Evolutionary conservation across 37 sponge, comb jelly and placozoan genomes (phyloP).

Genomic region (Oopsacas minuta): DNA sequence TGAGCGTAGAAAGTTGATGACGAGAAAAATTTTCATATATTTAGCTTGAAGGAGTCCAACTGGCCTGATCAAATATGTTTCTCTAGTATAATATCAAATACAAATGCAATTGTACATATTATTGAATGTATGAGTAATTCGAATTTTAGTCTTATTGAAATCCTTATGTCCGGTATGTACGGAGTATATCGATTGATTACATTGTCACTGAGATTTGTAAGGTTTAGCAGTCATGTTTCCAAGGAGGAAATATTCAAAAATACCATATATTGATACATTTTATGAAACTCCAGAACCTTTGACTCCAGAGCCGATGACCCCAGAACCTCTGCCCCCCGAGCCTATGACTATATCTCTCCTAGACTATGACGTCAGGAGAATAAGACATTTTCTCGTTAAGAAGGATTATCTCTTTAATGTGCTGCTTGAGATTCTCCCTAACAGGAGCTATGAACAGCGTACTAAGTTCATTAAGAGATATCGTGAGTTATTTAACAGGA

Average conservation of each 20-base stretch:
- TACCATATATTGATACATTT: no score
- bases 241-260: not conserved
- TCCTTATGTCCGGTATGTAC: no score
- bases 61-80: no score
- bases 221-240: not conserved
- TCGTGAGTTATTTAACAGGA: not conserved
- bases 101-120: no score
- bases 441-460: not conserved
- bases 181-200: no score
- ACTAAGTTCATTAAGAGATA: not conserved
- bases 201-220: no score
- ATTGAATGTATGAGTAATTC: no score
- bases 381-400: not conserved
- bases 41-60: no score
- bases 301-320: not conserved
- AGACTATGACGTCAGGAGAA: not conserved
- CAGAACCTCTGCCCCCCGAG: not conserved
- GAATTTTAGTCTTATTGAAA: no score
- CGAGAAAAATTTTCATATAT: no score
- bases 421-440: not conserved
- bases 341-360: not conserved
- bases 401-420: not conserved
- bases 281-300: not conserved
- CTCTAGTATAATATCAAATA: no score
- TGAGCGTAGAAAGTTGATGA: no score